Evolutionary conservation across 2,113 vertebrate genomes (phyloP), one percentile per base, ranked within the genome.

Genomic region (Larimichthys polyactis): DNA sequence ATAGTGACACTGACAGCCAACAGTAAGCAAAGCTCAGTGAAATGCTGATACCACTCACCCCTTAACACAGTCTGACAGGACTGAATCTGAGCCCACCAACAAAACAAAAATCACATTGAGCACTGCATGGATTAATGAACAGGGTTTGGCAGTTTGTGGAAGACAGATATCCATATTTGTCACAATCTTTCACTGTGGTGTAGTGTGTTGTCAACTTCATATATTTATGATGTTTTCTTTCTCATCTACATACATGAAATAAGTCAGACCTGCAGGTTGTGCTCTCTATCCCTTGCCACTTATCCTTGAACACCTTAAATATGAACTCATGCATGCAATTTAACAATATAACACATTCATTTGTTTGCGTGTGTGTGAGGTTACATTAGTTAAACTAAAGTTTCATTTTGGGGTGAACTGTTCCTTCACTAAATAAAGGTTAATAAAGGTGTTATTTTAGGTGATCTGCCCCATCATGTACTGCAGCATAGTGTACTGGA

Each of bases 401-500:
- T 17, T 24, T 63, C 0, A 43, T 44, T 67, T 55, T 43, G 15
- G 24, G 5, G 5, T 82, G 16, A 59, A 46, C 11, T 22, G 11
- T 72, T 62, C 32, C 29, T 19, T 29, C 14, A 48, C 20, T 11
- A 3, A 20, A 60, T 24, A n/a, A 65, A 66, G 6, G 9, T 32
- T 66, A 71, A 65, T 27, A 0, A 48, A 43, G 22, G 9, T 74
- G 55, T 71, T 79, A 4, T 89, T 78, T 9, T 88, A 99, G 98
- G 94, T 99, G 60, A 90, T 99, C 82, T 99, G 97, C 89, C 98
- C 98, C 0, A 96, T 97, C 16, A 95, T 97, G 11, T 99, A 99
- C 94, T 99, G 98, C 94, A 98, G 97, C 84, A 98, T 99, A 0
- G 97, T 99, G 62, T 99, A 99, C 96, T 99, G 98, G 98, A 99